A percentile compares a stretch with the other conserved stretches of the same genome.
Evolutionary conservation across 92 coral and sea anemone species (phyloP).

Genomic region (Heteractis magnifica): DNA sequence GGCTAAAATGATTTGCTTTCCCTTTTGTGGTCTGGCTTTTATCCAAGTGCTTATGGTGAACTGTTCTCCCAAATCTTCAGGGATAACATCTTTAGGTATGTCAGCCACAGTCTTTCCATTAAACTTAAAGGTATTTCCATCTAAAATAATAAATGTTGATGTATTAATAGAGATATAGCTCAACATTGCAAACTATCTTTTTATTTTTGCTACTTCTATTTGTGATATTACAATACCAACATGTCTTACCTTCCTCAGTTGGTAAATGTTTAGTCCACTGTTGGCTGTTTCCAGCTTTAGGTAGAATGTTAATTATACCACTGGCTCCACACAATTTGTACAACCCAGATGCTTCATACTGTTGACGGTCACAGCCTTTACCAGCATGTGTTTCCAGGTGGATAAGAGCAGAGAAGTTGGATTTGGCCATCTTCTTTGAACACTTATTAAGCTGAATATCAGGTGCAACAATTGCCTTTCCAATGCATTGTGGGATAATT

Average conservation of each 20-base stretch:
- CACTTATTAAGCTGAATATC: slow-evolving; percentile 69
- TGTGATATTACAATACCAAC: neutral
- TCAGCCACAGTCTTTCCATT: slow-evolving; percentile 69
- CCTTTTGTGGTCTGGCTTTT: slow-evolving; percentile 46
- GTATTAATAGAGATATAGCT: neutral
- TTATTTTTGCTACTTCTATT: too few species aligned
- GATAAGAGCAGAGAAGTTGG: slow-evolving; percentile 69
- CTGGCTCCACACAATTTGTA: slow-evolving; percentile 82
- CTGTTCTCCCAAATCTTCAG: slow-evolving; percentile 68
- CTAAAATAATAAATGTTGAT: slow-evolving; percentile 31
- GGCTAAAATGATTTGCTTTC: slow-evolving; percentile 76
- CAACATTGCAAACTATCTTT: neutral
- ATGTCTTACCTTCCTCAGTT: neutral
- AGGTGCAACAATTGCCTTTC: slow-evolving; percentile 62
- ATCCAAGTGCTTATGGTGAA: slow-evolving; percentile 91
- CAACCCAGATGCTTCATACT: slow-evolving; percentile 77
- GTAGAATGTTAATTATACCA: slow-evolving; percentile 73
- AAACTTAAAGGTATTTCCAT: slow-evolving; percentile 57
- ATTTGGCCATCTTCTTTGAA: slow-evolving; percentile 45
- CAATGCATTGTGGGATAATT: slow-evolving; percentile 63
- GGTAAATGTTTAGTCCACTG: slow-evolving; percentile 59
- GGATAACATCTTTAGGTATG: slow-evolving; percentile 59
- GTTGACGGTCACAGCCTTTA: slow-evolving; percentile 87
- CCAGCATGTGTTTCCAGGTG: slow-evolving; percentile 57
- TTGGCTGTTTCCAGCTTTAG: slow-evolving; percentile 60